Evolutionary conservation across 2,113 vertebrate genomes (phyloP).

Genomic region (Clarias gariepinus): DNA sequence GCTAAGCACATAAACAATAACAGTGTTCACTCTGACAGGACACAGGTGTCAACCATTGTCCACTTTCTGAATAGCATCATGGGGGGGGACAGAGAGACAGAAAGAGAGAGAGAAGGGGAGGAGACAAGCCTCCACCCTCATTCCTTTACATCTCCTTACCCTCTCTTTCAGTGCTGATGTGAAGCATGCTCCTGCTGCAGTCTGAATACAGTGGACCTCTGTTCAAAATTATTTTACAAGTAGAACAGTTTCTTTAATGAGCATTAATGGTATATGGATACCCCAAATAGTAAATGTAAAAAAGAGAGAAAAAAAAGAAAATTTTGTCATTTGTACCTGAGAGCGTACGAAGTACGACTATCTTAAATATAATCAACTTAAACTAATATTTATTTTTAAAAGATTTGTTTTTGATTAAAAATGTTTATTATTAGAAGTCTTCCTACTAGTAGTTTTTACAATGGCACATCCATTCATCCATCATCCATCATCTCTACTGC

Average conservation of each 20-base stretch:
- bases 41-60: constrained; percentile 80
- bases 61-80: constrained; percentile 65
- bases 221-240: constrained; percentile 1
- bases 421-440: background rate
- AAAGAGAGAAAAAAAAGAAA: background rate
- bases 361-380: background rate
- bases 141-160: background rate
- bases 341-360: too few relatives aligned
- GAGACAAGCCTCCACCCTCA: constrained; percentile 60
- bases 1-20: constrained; percentile 75
- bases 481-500: too few relatives aligned
- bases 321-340: too few relatives aligned
- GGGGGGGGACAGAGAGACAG: background rate
- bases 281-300: background rate
- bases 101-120: constrained; percentile 45
- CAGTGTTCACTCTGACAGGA: constrained; percentile 71
- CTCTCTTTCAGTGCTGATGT: constrained; percentile 8
- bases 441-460: background rate
- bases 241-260: background rate
- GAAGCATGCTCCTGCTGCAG: constrained; percentile 8
- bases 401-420: background rate
- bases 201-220: background rate
- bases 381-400: background rate
- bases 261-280: background rate
- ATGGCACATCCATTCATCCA: too few relatives aligned